Conservation (phyloP, 2,888 invertebrate genomes). For the Drosophila hawaiiensis region DNA sequence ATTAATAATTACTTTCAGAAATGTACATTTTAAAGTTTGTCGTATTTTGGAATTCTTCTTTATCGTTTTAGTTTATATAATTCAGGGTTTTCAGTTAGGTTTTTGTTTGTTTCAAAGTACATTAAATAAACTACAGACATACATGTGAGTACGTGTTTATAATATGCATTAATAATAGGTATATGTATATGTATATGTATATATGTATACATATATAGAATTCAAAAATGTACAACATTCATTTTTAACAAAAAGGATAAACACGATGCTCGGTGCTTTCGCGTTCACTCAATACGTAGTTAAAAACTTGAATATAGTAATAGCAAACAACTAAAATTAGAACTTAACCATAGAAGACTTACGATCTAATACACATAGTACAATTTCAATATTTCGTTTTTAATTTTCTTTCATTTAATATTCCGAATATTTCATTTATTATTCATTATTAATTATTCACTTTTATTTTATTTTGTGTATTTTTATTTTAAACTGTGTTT, state of each 20-base stretch:
- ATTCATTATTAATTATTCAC: slow-evolving; percentile 31
- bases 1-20: slow-evolving; percentile 54
- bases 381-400: slow-evolving; percentile 54
- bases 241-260: slow-evolving; percentile 73
- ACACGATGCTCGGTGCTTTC: slow-evolving; percentile 31
- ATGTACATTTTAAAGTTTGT: slow-evolving; percentile 59
- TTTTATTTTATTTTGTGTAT: slow-evolving; percentile 25
- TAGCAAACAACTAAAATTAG: slow-evolving; percentile 76
- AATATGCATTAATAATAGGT: slow-evolving; percentile 61
- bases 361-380: slow-evolving; percentile 72
- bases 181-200: slow-evolving; percentile 43
- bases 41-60: slow-evolving; percentile 24
- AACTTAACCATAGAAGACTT: slow-evolving; percentile 71
- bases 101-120: slow-evolving; percentile 62
- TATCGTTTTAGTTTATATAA: slow-evolving; percentile 23
- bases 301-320: slow-evolving; percentile 77
- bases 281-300: slow-evolving; percentile 52
- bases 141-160: slow-evolving; percentile 57
- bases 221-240: slow-evolving; percentile 82
- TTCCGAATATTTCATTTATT: slow-evolving; percentile 10
- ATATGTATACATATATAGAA: slow-evolving; percentile 63
- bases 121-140: slow-evolving; percentile 78
- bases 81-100: slow-evolving; percentile 29
- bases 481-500: slow-evolving; percentile 21
- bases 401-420: slow-evolving; percentile 9